These are phyloP conservation scores for Cyprinella venusta DNA, from an alignment of 2,797 vertebrate species.

Conservation along the genomic window DNA sequence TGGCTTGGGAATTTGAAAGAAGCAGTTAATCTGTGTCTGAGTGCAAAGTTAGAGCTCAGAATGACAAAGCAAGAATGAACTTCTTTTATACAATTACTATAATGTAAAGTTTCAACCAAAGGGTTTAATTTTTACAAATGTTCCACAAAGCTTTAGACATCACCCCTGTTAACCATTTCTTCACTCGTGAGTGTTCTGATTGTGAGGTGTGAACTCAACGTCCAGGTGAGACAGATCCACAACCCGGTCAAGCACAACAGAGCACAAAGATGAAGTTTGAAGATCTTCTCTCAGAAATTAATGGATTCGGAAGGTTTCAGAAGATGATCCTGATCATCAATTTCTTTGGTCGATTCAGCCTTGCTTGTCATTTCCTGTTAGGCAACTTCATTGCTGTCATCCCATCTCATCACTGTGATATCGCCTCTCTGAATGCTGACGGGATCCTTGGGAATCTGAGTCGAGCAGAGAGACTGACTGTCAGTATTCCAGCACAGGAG, in stretches of 20 bases:
- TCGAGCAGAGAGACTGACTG: constrained; percentile 70
- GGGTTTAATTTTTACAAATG: constrained; percentile 21
- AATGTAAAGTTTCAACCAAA: constrained; percentile 17
- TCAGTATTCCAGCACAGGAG: constrained; percentile 77
- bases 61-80: constrained; percentile 31
- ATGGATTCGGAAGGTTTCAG: constrained; percentile 90
- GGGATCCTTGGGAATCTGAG: constrained; percentile 77
- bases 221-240: background rate
- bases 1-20: background rate
- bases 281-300: constrained; percentile 80
- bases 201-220: background rate
- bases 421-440: constrained; percentile 69
- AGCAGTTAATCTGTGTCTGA: background rate
- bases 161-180: constrained; percentile 23
- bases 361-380: constrained; percentile 89
- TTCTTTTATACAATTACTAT: background rate
- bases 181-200: background rate
- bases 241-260: background rate
- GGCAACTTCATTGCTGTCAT: constrained; percentile 88
- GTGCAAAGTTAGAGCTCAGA: background rate
- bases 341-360: constrained; percentile 81
- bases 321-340: constrained; percentile 75
- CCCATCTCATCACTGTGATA: constrained; percentile 84
- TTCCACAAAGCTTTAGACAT: background rate
- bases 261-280: constrained; percentile 85